These are phyloP conservation scores for Tortrix viridana DNA, from an alignment of 2,888 invertebrate species.

Conservation along the genomic window DNA sequence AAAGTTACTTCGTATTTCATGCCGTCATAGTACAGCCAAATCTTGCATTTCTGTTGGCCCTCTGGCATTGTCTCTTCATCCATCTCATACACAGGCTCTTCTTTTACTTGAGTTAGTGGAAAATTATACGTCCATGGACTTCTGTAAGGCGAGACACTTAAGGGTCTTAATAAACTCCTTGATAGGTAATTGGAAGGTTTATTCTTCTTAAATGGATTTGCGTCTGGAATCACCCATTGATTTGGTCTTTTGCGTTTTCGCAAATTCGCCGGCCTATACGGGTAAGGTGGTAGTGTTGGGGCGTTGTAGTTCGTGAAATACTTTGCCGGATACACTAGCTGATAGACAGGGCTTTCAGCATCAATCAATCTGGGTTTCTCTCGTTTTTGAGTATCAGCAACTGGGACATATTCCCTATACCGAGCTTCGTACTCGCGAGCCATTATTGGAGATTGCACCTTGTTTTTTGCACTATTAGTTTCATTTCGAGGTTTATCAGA, in stretches of 20 bases:
- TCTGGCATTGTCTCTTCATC: conserved; percentile 50
- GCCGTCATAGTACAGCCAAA: conserved; percentile 70
- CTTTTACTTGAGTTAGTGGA: conserved; percentile 16
- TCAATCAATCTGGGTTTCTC: conserved; percentile 1
- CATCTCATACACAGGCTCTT: conserved; percentile 50
- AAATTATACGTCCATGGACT: conserved; percentile 20
- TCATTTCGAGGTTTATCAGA: conserved; percentile 35
- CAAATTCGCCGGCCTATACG: conserved; percentile 27
- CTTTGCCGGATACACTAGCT: conserved; percentile 30
- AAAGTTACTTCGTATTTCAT: conserved; percentile 65
- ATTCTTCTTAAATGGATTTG: conserved; percentile 39
- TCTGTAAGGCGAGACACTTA: conserved; percentile 10
- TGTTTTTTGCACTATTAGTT: conserved; percentile 16
- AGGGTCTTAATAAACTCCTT: background rate
- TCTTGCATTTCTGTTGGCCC: conserved; percentile 59
- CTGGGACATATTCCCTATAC: conserved; percentile 7
- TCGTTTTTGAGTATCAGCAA: conserved; percentile 5
- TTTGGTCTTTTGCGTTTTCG: conserved; percentile 33
- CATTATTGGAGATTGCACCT: conserved; percentile 6
- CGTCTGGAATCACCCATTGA: conserved; percentile 35
- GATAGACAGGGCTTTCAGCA: conserved; percentile 15
- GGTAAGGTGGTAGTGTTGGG: conserved; percentile 25
- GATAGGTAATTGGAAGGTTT: conserved; percentile 18
- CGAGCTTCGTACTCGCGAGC: conserved; percentile 33
- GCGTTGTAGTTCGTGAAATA: conserved; percentile 21